Percentiles rank a stretch among this genome's conserved stretches.
Conservation (phyloP, 2,888 invertebrate genomes). For the Mimas tiliae region DNA sequence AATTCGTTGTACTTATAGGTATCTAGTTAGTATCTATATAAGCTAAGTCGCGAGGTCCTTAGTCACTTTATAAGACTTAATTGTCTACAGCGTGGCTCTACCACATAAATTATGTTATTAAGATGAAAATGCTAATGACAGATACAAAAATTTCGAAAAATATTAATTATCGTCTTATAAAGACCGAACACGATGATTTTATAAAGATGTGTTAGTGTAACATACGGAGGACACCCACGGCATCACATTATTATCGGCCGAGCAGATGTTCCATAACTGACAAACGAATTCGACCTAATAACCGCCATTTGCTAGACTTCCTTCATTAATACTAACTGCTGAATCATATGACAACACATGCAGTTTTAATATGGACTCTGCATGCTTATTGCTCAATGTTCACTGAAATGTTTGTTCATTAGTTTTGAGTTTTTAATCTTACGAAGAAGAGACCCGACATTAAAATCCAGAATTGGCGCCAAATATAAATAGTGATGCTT, state of each 20-base stretch:
- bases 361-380: background rate
- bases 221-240: constrained; percentile 50
- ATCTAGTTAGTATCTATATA: too few relatives aligned
- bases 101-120: too few relatives aligned
- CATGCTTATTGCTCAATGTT: background rate
- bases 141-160: too few relatives aligned
- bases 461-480: too few relatives aligned
- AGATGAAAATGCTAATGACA: too few relatives aligned
- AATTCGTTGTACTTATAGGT: too few relatives aligned
- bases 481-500: too few relatives aligned
- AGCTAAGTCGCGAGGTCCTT: too few relatives aligned
- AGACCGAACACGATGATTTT: background rate
- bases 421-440: too few relatives aligned
- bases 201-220: constrained; percentile 32
- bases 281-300: constrained; percentile 58
- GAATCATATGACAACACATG: constrained; percentile 30
- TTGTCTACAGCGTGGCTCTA: too few relatives aligned
- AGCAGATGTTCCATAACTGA: constrained; percentile 55
- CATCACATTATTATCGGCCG: constrained; percentile 35
- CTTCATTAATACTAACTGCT: constrained; percentile 23
- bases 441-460: too few relatives aligned
- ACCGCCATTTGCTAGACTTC: constrained; percentile 46
- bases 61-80: too few relatives aligned
- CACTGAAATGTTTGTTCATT: background rate
- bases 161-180: background rate